Base-by-base conservation (phyloP, 2,113 vertebrate genomes). In the Paramormyrops kingsleyae region DNA sequence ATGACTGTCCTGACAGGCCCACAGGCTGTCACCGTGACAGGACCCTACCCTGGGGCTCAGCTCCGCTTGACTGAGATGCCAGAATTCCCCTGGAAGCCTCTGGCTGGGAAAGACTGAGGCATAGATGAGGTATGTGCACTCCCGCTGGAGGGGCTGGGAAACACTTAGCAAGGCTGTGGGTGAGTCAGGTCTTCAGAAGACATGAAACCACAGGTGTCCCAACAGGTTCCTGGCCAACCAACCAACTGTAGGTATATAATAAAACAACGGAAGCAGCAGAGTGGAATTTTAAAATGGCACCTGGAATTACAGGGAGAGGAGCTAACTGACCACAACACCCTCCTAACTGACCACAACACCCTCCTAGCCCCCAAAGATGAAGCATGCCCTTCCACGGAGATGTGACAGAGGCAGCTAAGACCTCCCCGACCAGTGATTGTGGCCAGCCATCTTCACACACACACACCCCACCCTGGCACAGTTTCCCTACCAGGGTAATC, bases 131-230 rank as follows among this genome's bases (percentile, higher is more conserved):
- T 10, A 47, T 77, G 66, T 1, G 46, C 77, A 83, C 83, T 85
- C 7, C 35, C 35, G 35, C 74, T 80, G 35, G 5, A 19, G 13
- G 35, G 5, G 35, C 74, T 42, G 74, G 74, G 8, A 80, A 80
- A 35, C 74, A 42, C 31, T 19, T 15, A 39, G 35, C 70, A 85
- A 85, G 46, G 83, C 42, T n/a, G 44, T 13, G 19, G 24, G 47
- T 0, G 46, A 86, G 47, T 85, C 47, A 95, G 93, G 94, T 94
- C 92, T 92, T 92, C 86, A 83, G 91, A 83, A 92, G 91, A 94
- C 95, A 19, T 2, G 35, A 77, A 39, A 77, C 35, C 74, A 42
- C 74, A 42, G 35, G 31, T 21, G 74, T 42, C 35, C 35, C 31
- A 80, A 80, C 31, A 42, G 31, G 35, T 39, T 94, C 91, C 93